Evolutionary conservation across 2,888 invertebrate species (phyloP), one percentile per base, ranked within the genome.

Genomic region (Ectemnius lituratus): DNA sequence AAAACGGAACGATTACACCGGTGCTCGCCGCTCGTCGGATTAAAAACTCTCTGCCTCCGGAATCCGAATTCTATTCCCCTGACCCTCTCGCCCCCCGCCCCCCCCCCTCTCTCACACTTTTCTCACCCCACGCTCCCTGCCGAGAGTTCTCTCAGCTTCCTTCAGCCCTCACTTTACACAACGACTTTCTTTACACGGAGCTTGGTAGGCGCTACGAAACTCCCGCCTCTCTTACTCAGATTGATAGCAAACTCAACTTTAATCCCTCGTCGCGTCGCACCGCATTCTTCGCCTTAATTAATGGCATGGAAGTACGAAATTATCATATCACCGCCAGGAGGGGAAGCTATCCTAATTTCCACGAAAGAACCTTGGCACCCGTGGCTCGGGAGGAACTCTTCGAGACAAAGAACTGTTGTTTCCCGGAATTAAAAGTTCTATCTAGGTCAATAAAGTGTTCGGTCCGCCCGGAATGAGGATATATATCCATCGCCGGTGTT

Each of bases 1-100:
- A 87, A 87, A 88, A 85, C 81, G 84, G 83, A 84, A 80, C 83
- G 86, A 85, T 86, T 87, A 85, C 85, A 81, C 79, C 82, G 76
- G 84, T 83, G 80, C 73, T 52, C n/a, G 84, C 82, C 37, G 37
- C 86, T 83, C 75, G 80, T 78, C 76, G 85, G 86, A 87, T 87
- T 87, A 87, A 86, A 87, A 87, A 87, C 79, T 82, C 84, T 76
- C 84, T 76, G 67, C 78, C 77, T 60, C 67, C 68, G 75, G 76
- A 77, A 73, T 70, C 52, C 52, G 16, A 16, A 4, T 14, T 52
- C 73, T 27, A 37, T 75, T 65, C 56, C 72, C 75, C 61, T 60
- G 60, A 46, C 62, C 57, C 74, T 71, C 74, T 71, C 73, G 74
- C 67, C n/a, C n/a, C n/a, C n/a, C n/a, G n/a, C n/a, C n/a, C n/a